phyloP scores from a whole-genome alignment of 2,888 invertebrate genomes.

The Strigamia crassipes region DNA sequence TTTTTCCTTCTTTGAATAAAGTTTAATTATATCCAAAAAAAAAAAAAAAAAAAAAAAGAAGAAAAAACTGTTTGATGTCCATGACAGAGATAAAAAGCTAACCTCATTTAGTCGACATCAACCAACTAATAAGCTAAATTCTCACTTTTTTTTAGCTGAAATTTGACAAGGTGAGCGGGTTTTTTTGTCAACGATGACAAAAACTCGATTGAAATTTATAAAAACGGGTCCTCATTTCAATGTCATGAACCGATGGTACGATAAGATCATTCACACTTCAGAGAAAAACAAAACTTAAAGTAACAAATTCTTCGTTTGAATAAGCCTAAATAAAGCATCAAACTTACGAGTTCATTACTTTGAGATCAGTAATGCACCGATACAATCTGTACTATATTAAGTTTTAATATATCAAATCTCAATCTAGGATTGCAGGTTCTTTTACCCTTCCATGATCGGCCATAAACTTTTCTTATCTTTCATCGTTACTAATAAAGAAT shows the following conservation, averaged over 20 bases:
- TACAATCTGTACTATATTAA: slow-evolving; percentile 11
- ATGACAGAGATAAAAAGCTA: no score
- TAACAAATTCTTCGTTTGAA: neutral
- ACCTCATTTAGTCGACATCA: neutral
- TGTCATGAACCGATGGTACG: neutral
- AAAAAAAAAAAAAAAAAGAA: no score
- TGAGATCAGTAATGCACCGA: neutral
- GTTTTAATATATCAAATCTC: neutral
- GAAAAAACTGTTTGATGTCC: neutral
- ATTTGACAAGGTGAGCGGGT: slow-evolving; percentile 19
- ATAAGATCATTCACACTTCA: neutral
- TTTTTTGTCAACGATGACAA: neutral
- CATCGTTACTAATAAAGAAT: slow-evolving; percentile 7
- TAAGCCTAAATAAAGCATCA: neutral
- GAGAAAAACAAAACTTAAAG: neutral
- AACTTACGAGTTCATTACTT: neutral
- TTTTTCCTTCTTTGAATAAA: neutral
- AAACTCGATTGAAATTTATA: slow-evolving; percentile 6
- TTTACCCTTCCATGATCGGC: slow-evolving; percentile 1
- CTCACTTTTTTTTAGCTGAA: neutral
- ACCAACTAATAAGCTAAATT: neutral
- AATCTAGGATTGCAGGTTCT: neutral
- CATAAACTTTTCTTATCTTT: slow-evolving; percentile 19
- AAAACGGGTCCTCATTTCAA: neutral
- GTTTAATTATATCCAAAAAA: no score